A percentile compares a stretch with the other conserved stretches of the same genome.
Evolutionary conservation across 2,888 invertebrate species (phyloP).

Genomic region (Deroplatys truncata): DNA sequence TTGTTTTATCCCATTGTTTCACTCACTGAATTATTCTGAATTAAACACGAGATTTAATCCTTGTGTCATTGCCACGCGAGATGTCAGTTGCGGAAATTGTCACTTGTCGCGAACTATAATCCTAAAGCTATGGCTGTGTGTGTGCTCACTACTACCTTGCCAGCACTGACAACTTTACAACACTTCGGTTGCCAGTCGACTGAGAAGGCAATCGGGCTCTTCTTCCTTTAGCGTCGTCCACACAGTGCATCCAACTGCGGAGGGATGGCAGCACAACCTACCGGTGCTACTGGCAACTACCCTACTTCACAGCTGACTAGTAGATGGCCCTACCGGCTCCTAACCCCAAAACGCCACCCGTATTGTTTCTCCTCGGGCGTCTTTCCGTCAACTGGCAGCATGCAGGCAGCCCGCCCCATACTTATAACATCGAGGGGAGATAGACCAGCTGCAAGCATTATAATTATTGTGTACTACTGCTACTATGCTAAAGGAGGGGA

Average conservation of each 20-base stretch:
- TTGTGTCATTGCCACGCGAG: background rate
- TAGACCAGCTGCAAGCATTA: conserved; percentile 35
- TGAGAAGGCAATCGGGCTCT: conserved; percentile 1
- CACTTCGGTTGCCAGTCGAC: conserved; percentile 21
- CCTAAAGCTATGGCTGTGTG: background rate
- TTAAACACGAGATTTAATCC: background rate
- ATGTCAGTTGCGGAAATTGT: background rate
- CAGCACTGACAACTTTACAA: conserved; percentile 15
- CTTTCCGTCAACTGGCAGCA: conserved; percentile 19
- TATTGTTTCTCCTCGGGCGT: background rate
- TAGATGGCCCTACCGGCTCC: background rate
- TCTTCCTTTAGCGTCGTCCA: background rate
- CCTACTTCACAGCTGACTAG: background rate
- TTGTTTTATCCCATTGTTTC: conserved; percentile 14
- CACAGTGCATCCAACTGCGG: background rate
- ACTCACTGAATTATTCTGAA: background rate
- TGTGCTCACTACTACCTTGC: background rate
- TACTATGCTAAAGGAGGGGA: conserved; percentile 29
- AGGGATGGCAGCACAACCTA: background rate
- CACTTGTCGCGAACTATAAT: background rate
- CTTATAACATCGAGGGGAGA: conserved; percentile 47
- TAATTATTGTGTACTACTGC: background rate
- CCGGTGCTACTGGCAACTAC: background rate
- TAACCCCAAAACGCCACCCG: too few species aligned
- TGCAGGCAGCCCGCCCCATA: conserved; percentile 37